Conservation (phyloP, 2,888 invertebrate genomes). For the Cyaniris semiargus region DNA sequence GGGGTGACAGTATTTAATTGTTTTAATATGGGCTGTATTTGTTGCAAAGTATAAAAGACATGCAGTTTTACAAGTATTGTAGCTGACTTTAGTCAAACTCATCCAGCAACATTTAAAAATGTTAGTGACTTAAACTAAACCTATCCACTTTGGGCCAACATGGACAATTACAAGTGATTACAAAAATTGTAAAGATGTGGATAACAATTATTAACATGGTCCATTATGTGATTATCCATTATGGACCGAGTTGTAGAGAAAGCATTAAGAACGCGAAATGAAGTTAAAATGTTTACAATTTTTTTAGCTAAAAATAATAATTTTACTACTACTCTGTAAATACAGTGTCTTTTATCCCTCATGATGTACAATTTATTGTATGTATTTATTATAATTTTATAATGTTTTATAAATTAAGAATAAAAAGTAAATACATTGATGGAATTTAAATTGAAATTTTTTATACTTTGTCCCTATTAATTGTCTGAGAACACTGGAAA, state of each 20-base stretch:
- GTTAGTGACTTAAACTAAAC: too few relatives aligned
- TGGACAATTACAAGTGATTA: too few relatives aligned
- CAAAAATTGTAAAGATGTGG: not conserved
- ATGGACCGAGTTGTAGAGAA: too few relatives aligned
- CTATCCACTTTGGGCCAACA: too few relatives aligned
- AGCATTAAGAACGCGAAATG: too few relatives aligned
- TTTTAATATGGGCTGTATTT: not conserved
- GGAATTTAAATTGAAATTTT: not conserved
- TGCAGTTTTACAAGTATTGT: not conserved
- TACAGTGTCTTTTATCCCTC: not conserved
- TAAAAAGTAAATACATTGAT: not conserved
- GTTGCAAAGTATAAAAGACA: not conserved
- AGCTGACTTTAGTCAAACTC: not conserved
- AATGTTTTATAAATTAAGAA: not conserved
- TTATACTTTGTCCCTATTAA: not conserved
- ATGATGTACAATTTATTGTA: not conserved
- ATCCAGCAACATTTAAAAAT: not conserved
- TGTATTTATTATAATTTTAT: not conserved
- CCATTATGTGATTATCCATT: too few relatives aligned
- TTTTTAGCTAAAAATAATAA: not conserved
- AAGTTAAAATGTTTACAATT: not conserved
- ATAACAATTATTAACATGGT: too few relatives aligned
- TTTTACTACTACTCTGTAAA: conserved; percentile 2
- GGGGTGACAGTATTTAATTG: not conserved
- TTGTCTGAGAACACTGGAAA: too few relatives aligned